Evolutionary conservation across 92 coral and sea anemone species (phyloP), one percentile per base, ranked within the genome.

Genomic region (Diadumene lineata): DNA sequence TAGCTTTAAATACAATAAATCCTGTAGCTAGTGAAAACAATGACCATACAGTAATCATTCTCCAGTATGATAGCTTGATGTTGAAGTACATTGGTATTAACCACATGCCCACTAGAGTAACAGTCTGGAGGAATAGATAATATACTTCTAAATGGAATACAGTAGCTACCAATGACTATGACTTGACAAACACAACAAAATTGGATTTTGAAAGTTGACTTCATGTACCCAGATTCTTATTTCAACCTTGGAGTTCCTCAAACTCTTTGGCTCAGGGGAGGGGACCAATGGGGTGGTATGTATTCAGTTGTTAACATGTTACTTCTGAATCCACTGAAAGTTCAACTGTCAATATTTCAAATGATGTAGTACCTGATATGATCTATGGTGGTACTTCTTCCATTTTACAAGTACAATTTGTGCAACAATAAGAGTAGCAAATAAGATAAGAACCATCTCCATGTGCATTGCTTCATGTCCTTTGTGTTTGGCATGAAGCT

Each of bases 401-500:
- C 99, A 96, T 73, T 96, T 90, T 29, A 96, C 99, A 32, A 96
- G 84, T 11, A 92, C 89, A 75, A 96, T 62, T 67, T 96, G 99
- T 58, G 99, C 99, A 18, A 96, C 99, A 76, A 85, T 70, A 31
- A 96, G 83, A 32, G 99, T 96, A 17, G 99, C 85, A 60, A 96
- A 84, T 61, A 96, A 70, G 64, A 96, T 92, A 17, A 96, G 83
- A 0, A 96, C 77, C 97, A 96, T 96, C 72, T 96, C 99, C 92
- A 92, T 84, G 86, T 96, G 99, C 99, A 96, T 96, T 3, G 99
- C 94, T 68, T 96, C 99, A 28, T 96, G 97, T 13, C 97, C 97
- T 72, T 96, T 96, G 88, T 96, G 97, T 69, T 96, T 96, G 1
- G 96, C 97, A 74, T 96, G 97, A 44, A 92, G 82, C 68, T 92